Base-by-base conservation (phyloP, 2,888 invertebrate genomes). In the Eilema sororculum region DNA sequence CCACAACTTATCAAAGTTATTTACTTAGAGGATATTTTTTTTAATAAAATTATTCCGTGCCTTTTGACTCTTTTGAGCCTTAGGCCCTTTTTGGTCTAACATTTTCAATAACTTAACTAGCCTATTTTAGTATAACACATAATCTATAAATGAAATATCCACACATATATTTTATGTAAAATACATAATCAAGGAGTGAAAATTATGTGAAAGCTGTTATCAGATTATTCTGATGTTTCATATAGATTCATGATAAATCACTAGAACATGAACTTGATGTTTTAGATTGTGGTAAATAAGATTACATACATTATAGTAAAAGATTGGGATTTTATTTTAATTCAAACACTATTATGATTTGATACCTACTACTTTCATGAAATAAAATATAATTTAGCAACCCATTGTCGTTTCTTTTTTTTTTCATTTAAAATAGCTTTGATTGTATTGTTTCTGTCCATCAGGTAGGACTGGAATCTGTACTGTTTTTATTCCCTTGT, bases 181-280 rank as follows among this genome's bases (percentile, higher is more conserved):
- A 61, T 37, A 62, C 5, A 6, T 24, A 24, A 62, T 62, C 61
- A 62, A 6, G 13, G 0, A 22, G 22, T 28, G 16, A 37, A 46
- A 52, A 52, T 52, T 52, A 52, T 52, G 63, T 63, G 63, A 20
- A 46, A 41, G 10, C 20, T 64, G n/a, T 64, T 64, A 64, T 64
- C 52, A 22, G 64, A 52, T 64, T 52, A 64, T 64, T 52, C n/a
- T 64, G 52, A 52, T 52, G n/a, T n/a, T n/a, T 52, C 52, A n/a
- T 52, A n/a, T 9, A 6, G n/a, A 28, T 64, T 65, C 30, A 22
- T 56, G 57, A 33, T 57, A 57, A 65, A 16, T 56, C 6, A 46
- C 30, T 24, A 22, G 37, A 41, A 57, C 52, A 52, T 52, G 52
- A 52, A 52, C 52, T 52, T 52, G 20, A 52, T 52, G 9, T 52